These are phyloP conservation scores for Thripadectes ignobilis DNA, from an alignment of 2,797 vertebrate species.

Conservation along the genomic window DNA sequence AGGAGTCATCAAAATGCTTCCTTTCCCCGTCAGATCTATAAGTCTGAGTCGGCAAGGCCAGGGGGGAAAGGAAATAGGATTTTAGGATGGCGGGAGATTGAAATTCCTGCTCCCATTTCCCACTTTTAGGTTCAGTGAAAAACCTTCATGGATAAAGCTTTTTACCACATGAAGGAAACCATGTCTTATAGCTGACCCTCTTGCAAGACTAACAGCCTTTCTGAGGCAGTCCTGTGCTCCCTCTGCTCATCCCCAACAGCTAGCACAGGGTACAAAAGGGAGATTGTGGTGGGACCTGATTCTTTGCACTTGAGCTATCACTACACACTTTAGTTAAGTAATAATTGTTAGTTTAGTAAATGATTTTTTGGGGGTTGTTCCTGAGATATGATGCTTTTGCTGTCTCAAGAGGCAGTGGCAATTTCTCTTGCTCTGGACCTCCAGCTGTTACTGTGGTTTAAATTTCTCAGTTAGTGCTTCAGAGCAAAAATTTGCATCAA, in stretches of 20 bases:
- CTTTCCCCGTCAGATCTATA: neutral
- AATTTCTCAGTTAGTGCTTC: neutral
- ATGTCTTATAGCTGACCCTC: neutral
- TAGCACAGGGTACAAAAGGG: neutral
- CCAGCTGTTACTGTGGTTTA: neutral
- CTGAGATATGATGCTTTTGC: neutral
- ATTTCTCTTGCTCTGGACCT: neutral
- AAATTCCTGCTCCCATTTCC: neutral
- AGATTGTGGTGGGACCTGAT: neutral
- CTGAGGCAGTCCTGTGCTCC: neutral
- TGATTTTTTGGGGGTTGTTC: rapidly evolving
- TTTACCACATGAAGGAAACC: neutral
- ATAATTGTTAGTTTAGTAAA: neutral
- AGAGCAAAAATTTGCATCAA: neutral
- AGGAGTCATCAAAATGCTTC: neutral
- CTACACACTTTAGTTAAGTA: neutral
- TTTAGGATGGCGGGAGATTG: neutral
- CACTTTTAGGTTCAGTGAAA: neutral
- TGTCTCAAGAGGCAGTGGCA: neutral
- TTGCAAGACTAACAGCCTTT: neutral
- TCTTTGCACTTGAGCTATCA: neutral
- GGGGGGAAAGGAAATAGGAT: neutral
- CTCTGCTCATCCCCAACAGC: neutral
- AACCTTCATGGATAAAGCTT: neutral
- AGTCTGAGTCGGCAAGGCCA: neutral